These are phyloP conservation scores for Diprion similis DNA, from an alignment of 1,140 invertebrate species.

Conservation along the genomic window DNA sequence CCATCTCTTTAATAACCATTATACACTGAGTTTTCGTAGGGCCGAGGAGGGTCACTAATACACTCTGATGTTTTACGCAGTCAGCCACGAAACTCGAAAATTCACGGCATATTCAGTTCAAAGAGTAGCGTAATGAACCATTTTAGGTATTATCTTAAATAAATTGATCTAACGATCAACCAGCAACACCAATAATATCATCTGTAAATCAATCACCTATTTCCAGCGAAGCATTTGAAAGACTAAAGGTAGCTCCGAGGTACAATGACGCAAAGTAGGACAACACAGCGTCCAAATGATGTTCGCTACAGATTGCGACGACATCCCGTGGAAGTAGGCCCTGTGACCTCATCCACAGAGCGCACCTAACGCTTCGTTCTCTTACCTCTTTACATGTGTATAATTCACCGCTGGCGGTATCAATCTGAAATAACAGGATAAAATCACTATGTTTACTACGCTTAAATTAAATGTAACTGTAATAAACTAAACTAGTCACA, in stretches of 20 bases:
- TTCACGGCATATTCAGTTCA: too few relatives aligned
- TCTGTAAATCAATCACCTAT: background rate
- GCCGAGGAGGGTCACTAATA: background rate
- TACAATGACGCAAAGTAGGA: background rate
- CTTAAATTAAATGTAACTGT: background rate
- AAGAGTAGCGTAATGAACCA: too few relatives aligned
- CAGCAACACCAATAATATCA: too few relatives aligned
- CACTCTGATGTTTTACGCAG: background rate
- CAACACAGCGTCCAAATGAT: conserved; percentile 18
- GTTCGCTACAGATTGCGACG: conserved; percentile 25
- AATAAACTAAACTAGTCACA: background rate
- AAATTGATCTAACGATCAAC: too few relatives aligned
- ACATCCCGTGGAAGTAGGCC: conserved; percentile 12
- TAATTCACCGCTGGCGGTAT: conserved; percentile 18
- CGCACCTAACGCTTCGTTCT: conserved; percentile 27
- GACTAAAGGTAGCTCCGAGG: background rate
- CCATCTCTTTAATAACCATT: background rate
- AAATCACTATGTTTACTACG: background rate
- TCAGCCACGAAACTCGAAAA: too few relatives aligned
- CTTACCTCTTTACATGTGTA: conserved; percentile 26
- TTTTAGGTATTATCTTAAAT: too few relatives aligned
- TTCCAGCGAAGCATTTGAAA: background rate
- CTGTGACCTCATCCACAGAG: conserved; percentile 20
- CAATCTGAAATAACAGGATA: conserved; percentile 13
- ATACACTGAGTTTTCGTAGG: background rate